These are phyloP conservation scores for Baccha elongata DNA, from an alignment of 2,888 invertebrate species.

Conservation along the genomic window DNA sequence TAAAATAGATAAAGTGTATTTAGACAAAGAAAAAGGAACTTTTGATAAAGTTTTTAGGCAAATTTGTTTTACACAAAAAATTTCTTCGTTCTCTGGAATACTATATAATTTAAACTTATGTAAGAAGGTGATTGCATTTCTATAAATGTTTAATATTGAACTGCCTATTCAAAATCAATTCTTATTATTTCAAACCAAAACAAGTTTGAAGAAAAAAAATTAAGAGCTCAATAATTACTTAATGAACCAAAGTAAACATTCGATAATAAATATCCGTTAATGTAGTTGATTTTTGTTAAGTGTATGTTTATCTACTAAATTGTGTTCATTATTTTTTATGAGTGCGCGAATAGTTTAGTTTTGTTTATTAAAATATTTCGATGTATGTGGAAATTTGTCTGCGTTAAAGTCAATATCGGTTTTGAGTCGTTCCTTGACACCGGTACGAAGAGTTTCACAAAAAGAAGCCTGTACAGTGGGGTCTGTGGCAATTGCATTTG, in stretches of 20 bases:
- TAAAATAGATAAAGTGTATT: neutral
- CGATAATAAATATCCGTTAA: too few relatives aligned
- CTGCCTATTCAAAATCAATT: too few relatives aligned
- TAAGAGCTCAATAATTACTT: too few relatives aligned
- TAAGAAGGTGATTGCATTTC: too few relatives aligned
- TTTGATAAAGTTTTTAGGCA: slow-evolving; percentile 43
- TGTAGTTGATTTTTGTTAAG: slow-evolving; percentile 74
- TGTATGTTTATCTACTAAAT: slow-evolving; percentile 72
- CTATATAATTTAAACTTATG: too few relatives aligned
- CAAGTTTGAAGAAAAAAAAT: too few relatives aligned
- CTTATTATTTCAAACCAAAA: too few relatives aligned
- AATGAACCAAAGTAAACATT: too few relatives aligned
- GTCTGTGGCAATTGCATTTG: slow-evolving; percentile 79
- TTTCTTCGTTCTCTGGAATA: too few relatives aligned
- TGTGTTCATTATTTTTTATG: slow-evolving; percentile 43
- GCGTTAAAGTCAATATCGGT: slow-evolving; percentile 80
- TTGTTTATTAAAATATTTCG: slow-evolving; percentile 80
- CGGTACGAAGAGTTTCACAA: slow-evolving; percentile 79
- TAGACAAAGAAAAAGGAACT: neutral
- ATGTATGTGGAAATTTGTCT: slow-evolving; percentile 81
- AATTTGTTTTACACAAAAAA: too few relatives aligned
- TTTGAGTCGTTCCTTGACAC: slow-evolving; percentile 80
- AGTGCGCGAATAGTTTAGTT: slow-evolving; percentile 57
- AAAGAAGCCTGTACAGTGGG: slow-evolving; percentile 79
- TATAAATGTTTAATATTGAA: too few relatives aligned